phyloP scores from a whole-genome alignment of 2,888 invertebrate genomes.

The Polymixis flavicincta region DNA sequence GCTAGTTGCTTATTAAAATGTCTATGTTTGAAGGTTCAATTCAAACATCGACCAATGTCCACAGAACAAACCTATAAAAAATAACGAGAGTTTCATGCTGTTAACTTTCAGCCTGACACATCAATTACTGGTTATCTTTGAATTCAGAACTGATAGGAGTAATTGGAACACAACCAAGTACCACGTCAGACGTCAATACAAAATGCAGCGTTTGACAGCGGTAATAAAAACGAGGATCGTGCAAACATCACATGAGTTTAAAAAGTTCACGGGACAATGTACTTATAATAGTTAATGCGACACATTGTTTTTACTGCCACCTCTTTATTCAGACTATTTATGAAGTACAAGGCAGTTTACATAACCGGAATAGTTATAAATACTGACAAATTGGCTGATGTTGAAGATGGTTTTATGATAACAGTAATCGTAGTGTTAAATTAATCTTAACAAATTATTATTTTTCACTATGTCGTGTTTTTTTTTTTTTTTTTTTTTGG shows the following conservation, averaged over 20 bases:
- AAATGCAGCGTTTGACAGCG: neutral
- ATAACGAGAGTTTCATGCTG: constrained; percentile 1
- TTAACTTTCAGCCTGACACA: constrained; percentile 16
- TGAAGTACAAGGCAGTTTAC: constrained; percentile 14
- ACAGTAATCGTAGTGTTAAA: neutral
- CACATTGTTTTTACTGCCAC: constrained; percentile 4
- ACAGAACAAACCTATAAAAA: constrained; percentile 7
- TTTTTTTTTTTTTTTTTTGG: too few species aligned
- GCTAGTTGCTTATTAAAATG: neutral
- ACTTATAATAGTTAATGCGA: neutral
- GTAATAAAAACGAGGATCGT: constrained; percentile 29
- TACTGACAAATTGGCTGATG: constrained; percentile 9
- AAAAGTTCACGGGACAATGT: constrained; percentile 9
- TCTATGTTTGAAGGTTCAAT: neutral
- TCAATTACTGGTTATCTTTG: constrained; percentile 33
- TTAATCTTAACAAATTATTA: too few species aligned
- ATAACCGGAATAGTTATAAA: constrained; percentile 3
- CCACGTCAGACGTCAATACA: neutral
- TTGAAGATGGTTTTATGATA: neutral
- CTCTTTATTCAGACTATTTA: constrained; percentile 8
- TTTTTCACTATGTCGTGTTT: too few species aligned
- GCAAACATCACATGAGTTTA: constrained; percentile 25
- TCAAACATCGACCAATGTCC: neutral
- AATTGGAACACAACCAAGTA: constrained; percentile 24
- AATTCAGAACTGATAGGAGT: constrained; percentile 35